These are phyloP conservation scores for Pongo abelii DNA, from an alignment of 2,113 vertebrate genomes.

Conservation along the genomic window DNA sequence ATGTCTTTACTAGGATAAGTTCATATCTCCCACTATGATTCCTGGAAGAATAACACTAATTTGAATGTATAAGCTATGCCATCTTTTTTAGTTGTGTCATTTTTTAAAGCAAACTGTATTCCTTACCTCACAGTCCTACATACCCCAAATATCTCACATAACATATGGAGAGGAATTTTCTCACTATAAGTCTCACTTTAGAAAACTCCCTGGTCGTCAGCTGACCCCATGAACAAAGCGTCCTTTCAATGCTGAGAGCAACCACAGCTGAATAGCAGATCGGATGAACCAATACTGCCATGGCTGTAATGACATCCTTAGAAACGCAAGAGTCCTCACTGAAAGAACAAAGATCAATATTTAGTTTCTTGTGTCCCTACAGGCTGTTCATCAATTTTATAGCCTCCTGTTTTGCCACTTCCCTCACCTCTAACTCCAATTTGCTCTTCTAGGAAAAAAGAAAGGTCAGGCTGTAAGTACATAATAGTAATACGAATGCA, in stretches of 20 bases:
- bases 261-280: neutral
- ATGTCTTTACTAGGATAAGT: neutral
- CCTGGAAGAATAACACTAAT: conserved; percentile 15
- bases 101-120: conserved; percentile 46
- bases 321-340: conserved; percentile 13
- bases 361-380: conserved; percentile 38
- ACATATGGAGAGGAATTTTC: neutral
- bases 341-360: conserved; percentile 54
- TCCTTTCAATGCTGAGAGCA: neutral
- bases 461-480: neutral
- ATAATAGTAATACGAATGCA: conserved; percentile 6
- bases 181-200: neutral
- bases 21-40: neutral
- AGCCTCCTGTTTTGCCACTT: neutral
- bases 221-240: conserved; percentile 51
- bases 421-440: neutral
- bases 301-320: conserved; percentile 31
- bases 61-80: conserved; percentile 20
- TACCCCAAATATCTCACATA: conserved; percentile 20
- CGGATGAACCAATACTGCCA: neutral
- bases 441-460: conserved; percentile 6
- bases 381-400: neutral
- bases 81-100: neutral
- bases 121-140: neutral
- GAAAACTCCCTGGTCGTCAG: neutral